A percentile compares a stretch with the other conserved stretches of the same genome.
phyloP scores from a whole-genome alignment of 2,888 invertebrate species.

The Ganaspis brasiliensis region DNA sequence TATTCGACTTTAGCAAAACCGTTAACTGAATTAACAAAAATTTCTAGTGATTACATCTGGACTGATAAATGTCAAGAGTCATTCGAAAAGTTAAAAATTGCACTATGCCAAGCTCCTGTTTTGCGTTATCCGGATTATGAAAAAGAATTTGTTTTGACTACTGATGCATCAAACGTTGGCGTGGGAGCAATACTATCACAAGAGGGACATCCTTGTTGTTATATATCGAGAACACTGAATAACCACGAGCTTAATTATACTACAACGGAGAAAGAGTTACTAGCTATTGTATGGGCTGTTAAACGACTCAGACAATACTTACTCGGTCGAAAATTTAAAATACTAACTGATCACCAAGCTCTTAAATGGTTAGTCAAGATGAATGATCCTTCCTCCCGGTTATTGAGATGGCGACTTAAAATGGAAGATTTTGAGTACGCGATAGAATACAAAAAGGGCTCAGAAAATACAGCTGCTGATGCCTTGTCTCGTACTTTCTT shows the following conservation, averaged over 20 bases:
- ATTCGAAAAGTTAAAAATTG: not conserved
- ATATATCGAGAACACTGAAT: not conserved
- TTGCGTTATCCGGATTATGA: not conserved
- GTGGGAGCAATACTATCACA: not conserved
- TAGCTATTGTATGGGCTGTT: not conserved
- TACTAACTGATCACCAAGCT: not conserved
- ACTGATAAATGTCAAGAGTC: not conserved
- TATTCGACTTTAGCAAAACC: conserved; percentile 23
- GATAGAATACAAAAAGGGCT: no score
- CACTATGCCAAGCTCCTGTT: not conserved
- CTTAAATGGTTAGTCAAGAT: not conserved
- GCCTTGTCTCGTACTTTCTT: no score
- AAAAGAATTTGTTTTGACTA: not conserved
- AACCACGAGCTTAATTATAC: not conserved
- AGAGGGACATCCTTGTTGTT: not conserved
- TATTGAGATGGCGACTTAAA: no score
- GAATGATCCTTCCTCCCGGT: not conserved
- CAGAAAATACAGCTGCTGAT: no score
- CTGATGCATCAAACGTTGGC: not conserved
- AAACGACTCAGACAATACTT: not conserved
- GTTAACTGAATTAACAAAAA: conserved; percentile 1
- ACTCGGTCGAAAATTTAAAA: not conserved
- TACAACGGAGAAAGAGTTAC: not conserved
- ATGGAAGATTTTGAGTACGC: no score
- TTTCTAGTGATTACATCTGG: not conserved